Evolutionary conservation across 1,140 invertebrate species (phyloP), one percentile per base, ranked within the genome.

Genomic region (Rhynchophorus ferrugineus): DNA sequence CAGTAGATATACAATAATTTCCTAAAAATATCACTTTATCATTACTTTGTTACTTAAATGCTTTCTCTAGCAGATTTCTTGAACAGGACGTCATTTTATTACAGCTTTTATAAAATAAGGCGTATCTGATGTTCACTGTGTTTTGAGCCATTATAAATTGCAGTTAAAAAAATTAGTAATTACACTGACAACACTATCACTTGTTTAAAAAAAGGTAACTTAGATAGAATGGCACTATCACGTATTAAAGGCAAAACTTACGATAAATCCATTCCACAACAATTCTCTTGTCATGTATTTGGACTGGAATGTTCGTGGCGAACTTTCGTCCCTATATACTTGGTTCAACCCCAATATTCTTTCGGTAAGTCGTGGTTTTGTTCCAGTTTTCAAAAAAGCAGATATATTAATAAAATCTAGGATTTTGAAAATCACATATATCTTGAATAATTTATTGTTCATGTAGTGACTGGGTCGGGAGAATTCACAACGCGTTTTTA

Each of bases 231-330:
- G n/a, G n/a, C n/a, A n/a, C n/a, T n/a, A n/a, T n/a, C n/a, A n/a
- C n/a, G n/a, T n/a, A n/a, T n/a, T n/a, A n/a, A n/a, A n/a, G n/a
- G n/a, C n/a, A n/a, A n/a, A n/a, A 56, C 62, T 62, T 51, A 68
- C 68, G 58, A 69, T 69, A 50, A 70, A 70, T 45, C 66, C 61
- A 61, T 68, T 68, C 68, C 68, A 70, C 14, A 70, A 49, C 21
- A 69, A 56, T 56, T 70, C 67, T 50, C 68, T 62, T 0, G 65
- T 58, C 21, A 67, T 51, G 60, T 67, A 70, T 51, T 67, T 69
- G 17, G 61, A 59, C 35, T 60, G 54, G 49, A 60, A 64, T 14
- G 54, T 58, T 19, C 67, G 55, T 21, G 57, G 52, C 3, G 43
- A 48, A 53, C 51, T 63, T 11, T 61, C 57, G 8, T 19, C 54